Evolutionary conservation across 2,113 vertebrate genomes (phyloP).

Genomic region (Eubucco bourcierii): DNA sequence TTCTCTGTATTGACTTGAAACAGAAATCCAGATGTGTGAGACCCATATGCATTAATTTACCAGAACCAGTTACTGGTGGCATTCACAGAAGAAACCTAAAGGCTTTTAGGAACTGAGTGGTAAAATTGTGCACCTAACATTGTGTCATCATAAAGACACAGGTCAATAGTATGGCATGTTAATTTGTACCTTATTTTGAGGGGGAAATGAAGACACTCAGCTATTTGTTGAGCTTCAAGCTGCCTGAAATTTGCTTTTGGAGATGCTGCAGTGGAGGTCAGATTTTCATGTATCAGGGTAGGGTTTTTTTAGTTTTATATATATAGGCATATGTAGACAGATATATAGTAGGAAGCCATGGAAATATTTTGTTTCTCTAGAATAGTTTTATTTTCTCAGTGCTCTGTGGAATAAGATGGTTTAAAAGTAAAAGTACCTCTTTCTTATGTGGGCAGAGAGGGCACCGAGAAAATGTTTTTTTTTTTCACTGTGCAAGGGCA

Average conservation of each 20-base stretch:
- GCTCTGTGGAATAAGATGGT: not conserved
- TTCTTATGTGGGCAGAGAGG: not conserved
- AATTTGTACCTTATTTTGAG: not conserved
- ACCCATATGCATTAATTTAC: not conserved
- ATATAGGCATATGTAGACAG: no score
- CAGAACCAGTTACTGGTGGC: not conserved
- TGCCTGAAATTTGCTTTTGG: not conserved
- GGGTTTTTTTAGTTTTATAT: not conserved
- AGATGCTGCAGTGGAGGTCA: not conserved
- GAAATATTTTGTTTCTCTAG: not conserved
- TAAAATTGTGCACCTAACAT: not conserved
- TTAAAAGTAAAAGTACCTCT: not conserved
- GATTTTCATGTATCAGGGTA: not conserved
- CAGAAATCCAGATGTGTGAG: not conserved
- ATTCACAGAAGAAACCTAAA: not conserved
- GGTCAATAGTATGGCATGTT: not conserved
- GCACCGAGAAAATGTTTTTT: not conserved
- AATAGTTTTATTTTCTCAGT: not conserved
- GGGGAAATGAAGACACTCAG: not conserved
- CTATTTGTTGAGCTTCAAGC: not conserved
- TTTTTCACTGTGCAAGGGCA: not conserved
- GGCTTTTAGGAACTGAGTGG: not conserved
- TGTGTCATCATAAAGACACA: not conserved
- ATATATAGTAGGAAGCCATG: not conserved
- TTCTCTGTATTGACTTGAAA: not conserved